These are phyloP conservation scores for Lycaena phlaeas DNA, from an alignment of 2,888 invertebrate species.

Conservation along the genomic window DNA sequence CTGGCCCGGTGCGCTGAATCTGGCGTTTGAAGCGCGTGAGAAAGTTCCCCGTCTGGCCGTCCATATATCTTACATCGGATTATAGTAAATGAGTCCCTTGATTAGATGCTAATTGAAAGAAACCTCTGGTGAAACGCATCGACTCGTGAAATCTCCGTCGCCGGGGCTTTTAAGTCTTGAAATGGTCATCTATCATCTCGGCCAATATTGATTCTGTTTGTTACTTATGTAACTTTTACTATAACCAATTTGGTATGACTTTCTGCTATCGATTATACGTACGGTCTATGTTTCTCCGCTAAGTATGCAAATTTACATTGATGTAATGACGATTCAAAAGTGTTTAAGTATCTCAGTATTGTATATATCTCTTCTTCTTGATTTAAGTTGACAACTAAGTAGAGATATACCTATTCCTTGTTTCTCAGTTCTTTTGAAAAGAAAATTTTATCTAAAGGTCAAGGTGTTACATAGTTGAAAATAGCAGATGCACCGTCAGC, in stretches of 20 bases:
- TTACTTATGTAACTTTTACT: conserved; percentile 56
- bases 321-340: conserved; percentile 5
- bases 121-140: conserved; percentile 29
- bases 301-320: conserved; percentile 4
- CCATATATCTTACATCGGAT: conserved; percentile 49
- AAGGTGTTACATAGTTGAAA: no score
- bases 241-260: no score
- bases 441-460: no score
- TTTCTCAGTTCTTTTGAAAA: no score
- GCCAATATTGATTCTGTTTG: conserved; percentile 49
- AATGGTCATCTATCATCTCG: conserved; percentile 38
- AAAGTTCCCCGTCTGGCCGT: conserved; percentile 38
- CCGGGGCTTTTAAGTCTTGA: conserved; percentile 28
- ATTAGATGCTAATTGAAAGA: conserved; percentile 59
- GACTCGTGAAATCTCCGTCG: conserved; percentile 26
- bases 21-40: conserved; percentile 46
- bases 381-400: no score
- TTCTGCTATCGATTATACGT: conserved; percentile 35
- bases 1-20: conserved; percentile 35
- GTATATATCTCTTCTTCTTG: no score
- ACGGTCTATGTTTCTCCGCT: conserved; percentile 8
- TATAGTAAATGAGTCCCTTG: conserved; percentile 53
- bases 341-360: no score
- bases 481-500: no score
- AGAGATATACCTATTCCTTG: no score